Percentiles rank a stretch among this genome's conserved stretches.
These are phyloP conservation scores for Morone saxatilis DNA, from an alignment of 2,113 vertebrate genomes.

Conservation along the genomic window DNA sequence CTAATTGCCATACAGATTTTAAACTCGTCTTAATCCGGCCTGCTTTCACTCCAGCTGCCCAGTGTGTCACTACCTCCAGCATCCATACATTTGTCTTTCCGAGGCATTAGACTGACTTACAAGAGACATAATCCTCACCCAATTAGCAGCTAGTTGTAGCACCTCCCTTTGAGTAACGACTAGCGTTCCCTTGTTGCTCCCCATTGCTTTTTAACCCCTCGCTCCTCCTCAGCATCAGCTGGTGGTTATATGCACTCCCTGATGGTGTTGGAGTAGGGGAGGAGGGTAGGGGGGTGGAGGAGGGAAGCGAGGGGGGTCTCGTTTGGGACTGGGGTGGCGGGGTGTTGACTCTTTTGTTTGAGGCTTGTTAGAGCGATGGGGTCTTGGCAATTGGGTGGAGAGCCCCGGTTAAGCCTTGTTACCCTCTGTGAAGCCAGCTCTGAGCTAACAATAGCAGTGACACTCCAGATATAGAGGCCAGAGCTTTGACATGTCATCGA, in stretches of 20 bases:
- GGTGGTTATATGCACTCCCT: constrained; percentile 20
- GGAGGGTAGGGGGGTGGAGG: neutral
- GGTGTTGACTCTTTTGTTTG: constrained; percentile 43
- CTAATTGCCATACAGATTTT: neutral
- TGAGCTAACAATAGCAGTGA: constrained; percentile 71
- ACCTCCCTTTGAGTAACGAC: constrained; percentile 55
- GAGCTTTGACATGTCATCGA: constrained; percentile 59
- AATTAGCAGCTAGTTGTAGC: constrained; percentile 70
- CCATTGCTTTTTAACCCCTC: constrained; percentile 8
- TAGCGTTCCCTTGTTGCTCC: constrained; percentile 25
- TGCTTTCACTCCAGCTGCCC: neutral
- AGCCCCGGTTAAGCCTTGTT: constrained; percentile 56
- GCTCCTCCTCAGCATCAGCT: constrained; percentile 50
- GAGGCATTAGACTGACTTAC: constrained; percentile 45
- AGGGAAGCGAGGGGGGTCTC: neutral
- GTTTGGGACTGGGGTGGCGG: neutral
- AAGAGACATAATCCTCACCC: constrained; percentile 59
- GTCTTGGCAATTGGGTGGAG: constrained; percentile 41
- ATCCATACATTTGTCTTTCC: constrained; percentile 15
- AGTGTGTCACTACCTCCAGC: constrained; percentile 18
- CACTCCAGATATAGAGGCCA: constrained; percentile 60
- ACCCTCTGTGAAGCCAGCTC: constrained; percentile 45
- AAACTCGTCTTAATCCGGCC: constrained; percentile 10
- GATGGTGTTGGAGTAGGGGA: constrained; percentile 12
- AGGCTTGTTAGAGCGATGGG: constrained; percentile 51